Evolutionary conservation across 2,888 invertebrate genomes (phyloP).

Genomic region (Euzophera pinguis): DNA sequence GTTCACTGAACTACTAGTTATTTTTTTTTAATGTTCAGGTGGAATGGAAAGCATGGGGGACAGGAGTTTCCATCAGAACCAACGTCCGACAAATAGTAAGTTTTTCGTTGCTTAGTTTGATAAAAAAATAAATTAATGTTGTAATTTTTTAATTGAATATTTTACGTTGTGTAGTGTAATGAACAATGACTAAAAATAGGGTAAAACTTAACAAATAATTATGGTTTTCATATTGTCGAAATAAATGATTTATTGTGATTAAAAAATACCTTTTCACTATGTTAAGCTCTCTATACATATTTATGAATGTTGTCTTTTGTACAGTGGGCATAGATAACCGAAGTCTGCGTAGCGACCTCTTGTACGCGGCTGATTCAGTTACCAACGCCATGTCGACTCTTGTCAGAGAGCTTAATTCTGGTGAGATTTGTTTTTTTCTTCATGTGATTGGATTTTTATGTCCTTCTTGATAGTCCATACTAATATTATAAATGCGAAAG

Average conservation of each 20-base stretch:
- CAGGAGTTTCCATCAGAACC: conserved; percentile 64
- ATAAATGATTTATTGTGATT: not conserved
- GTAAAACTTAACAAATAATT: too few species aligned
- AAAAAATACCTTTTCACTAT: not conserved
- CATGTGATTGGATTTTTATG: too few species aligned
- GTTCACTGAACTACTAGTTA: too few species aligned
- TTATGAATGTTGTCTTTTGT: too few species aligned
- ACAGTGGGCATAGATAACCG: conserved; percentile 78
- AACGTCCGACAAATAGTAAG: conserved; percentile 71
- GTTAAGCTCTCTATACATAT: too few species aligned
- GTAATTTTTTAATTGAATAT: too few species aligned
- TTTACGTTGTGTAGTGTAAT: too few species aligned
- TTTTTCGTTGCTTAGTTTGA: conserved; percentile 16
- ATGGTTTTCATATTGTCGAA: not conserved
- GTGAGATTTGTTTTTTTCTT: conserved; percentile 61
- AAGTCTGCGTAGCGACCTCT: conserved; percentile 90
- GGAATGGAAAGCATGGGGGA: conserved; percentile 67
- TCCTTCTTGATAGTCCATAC: too few species aligned
- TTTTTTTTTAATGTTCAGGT: conserved; percentile 30
- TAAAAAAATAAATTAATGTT: too few species aligned
- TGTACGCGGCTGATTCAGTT: conserved; percentile 97
- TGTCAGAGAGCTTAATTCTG: conserved; percentile 96
- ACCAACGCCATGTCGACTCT: conserved; percentile 99
- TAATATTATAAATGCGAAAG: too few species aligned
- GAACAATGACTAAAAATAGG: too few species aligned